A percentile compares a stretch with the other conserved stretches of the same genome.
Conservation (phyloP, 2,888 invertebrate genomes). For the Saturnia japonica region DNA sequence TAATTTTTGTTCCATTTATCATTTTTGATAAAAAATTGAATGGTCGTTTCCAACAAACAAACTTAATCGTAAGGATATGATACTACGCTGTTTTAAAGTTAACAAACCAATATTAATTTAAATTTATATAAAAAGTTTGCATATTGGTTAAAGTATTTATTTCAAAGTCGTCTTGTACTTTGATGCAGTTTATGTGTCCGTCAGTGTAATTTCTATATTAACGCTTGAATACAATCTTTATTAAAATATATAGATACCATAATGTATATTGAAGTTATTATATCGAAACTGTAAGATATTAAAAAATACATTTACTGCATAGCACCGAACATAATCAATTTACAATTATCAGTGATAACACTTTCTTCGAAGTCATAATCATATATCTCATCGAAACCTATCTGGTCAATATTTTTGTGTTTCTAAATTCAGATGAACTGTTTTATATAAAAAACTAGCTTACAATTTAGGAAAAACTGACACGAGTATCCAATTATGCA, state of each 20-base stretch:
- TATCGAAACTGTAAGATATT: background rate
- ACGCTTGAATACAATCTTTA: too few species aligned
- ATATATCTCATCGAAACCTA: background rate
- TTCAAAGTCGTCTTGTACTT: too few species aligned
- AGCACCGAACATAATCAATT: background rate
- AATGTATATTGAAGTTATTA: background rate
- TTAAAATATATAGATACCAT: background rate
- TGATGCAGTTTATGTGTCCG: too few species aligned
- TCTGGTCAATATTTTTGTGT: background rate
- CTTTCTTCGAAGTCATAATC: background rate
- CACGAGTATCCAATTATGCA: background rate
- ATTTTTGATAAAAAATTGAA: too few species aligned
- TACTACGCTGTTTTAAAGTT: too few species aligned
- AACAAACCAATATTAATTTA: too few species aligned
- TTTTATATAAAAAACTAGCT: background rate
- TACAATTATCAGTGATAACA: background rate
- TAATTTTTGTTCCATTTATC: too few species aligned
- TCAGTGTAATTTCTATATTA: too few species aligned
- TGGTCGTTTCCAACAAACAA: too few species aligned
- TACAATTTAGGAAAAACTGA: background rate
- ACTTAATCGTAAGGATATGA: too few species aligned
- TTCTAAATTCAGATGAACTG: background rate
- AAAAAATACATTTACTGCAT: background rate
- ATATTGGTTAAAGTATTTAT: too few species aligned
- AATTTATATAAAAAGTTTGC: too few species aligned